Evolutionary conservation across 2,797 vertebrate species (phyloP), one percentile per base, ranked within the genome.

Genomic region (Clarias laeviceps): DNA sequence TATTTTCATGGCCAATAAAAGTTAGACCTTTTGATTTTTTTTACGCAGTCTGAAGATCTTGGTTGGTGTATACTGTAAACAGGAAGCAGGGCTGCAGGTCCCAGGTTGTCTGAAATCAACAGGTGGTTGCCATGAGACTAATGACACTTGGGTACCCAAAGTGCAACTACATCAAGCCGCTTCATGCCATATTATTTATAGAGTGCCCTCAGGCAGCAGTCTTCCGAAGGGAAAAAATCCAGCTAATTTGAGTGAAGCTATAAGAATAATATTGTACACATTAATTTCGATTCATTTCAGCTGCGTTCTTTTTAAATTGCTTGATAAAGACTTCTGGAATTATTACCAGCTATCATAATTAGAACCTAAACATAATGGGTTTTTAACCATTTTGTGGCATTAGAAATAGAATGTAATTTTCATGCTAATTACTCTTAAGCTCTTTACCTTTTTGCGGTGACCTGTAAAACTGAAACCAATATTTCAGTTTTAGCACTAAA

Each of bases 111-210:
- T 83, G 70, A 61, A 54, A 5, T 70, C 77, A 77, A 62, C 83
- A 79, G 87, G 73, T 73, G 78, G 68, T 76, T 88, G 87, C 85
- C 72, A 88, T 80, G 73, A 83, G 85, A 81, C 77, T 81, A 82
- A 89, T 84, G 77, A 80, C 78, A 79, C 57, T 82, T 80, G 83
- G 83, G 62, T 72, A 77, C 83, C 76, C 76, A 65, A 50, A 73
- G 69, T 78, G 56, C 29, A 59, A 74, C 69, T 70, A 83, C 18
- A 72, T 86, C 69, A 74, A 83, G 70, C 86, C 27, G n/a, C 70
- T 88, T 65, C 69, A 68, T 76, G 68, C 62, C 80, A 82, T 85
- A 74, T 79, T 79, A 84, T 74, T 82, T 78, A 34, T 27, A 84
- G n/a, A 70, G 65, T 64, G 37, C 80, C 64, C 76, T 65, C 24